phyloP scores from a whole-genome alignment of 1,140 invertebrate species.

The Varroa destructor region DNA sequence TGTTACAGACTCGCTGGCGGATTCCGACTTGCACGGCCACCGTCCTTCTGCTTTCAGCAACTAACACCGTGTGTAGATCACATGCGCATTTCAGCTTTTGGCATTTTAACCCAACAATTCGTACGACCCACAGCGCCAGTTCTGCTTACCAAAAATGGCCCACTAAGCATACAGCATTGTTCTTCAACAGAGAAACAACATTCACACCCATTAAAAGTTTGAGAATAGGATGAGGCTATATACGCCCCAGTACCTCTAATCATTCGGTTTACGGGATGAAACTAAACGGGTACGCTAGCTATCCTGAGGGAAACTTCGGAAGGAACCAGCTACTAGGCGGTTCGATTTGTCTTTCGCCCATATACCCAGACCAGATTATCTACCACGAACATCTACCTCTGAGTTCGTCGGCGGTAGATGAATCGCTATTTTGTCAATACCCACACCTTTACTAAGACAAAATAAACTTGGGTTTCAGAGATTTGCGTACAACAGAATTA shows the following conservation, averaged over 20 bases:
- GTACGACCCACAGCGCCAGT: constrained; percentile 61
- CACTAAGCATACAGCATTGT: constrained; percentile 52
- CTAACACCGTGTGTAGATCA: constrained; percentile 69
- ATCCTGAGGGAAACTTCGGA: too few species aligned
- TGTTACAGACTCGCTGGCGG: constrained; percentile 76
- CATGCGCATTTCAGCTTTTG: constrained; percentile 47
- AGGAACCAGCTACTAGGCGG: too few species aligned
- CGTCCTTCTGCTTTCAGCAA: constrained; percentile 70
- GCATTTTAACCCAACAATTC: constrained; percentile 27
- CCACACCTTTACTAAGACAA: too few species aligned
- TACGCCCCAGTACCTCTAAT: constrained; percentile 66
- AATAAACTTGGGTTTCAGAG: too few species aligned
- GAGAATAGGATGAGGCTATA: constrained; percentile 68
- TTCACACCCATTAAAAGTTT: constrained; percentile 75
- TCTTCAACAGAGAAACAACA: constrained; percentile 53
- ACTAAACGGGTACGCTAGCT: too few species aligned
- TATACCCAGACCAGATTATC: too few species aligned
- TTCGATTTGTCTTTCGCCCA: too few species aligned
- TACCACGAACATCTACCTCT: too few species aligned
- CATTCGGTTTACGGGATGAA: constrained; percentile 56
- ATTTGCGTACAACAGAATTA: too few species aligned
- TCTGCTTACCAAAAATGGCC: constrained; percentile 83
- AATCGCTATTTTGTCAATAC: too few species aligned
- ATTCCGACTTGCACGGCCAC: constrained; percentile 78
- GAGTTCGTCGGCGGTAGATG: too few species aligned